These are phyloP conservation scores for Drosophila athabasca DNA, from an alignment of 1,140 invertebrate genomes.

Conservation along the genomic window DNA sequence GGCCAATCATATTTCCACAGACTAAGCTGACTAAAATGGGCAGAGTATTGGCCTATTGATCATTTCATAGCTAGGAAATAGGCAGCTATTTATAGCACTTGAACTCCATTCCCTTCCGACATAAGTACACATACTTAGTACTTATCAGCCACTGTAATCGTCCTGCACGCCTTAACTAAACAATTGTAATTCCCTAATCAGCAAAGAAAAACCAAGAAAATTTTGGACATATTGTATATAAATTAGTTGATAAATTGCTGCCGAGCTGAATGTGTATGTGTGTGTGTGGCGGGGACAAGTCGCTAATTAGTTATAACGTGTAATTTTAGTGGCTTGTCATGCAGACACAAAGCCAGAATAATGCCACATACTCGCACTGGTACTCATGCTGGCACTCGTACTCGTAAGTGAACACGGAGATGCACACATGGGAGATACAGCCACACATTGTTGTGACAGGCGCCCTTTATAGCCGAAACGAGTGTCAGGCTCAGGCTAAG, in stretches of 20 bases:
- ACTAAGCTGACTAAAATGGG: too few species aligned
- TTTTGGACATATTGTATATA: slow-evolving; percentile 51
- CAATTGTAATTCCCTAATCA: slow-evolving; percentile 1
- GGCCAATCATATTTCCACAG: too few species aligned
- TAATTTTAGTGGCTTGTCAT: slow-evolving; percentile 71
- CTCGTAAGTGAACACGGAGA: slow-evolving; percentile 16
- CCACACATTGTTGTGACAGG: slow-evolving; percentile 53
- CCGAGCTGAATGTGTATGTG: neutral
- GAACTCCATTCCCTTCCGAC: neutral
- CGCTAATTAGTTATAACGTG: slow-evolving; percentile 73
- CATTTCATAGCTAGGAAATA: too few species aligned
- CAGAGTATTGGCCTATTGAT: too few species aligned
- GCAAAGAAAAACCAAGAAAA: slow-evolving; percentile 26
- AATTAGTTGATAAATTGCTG: slow-evolving; percentile 51
- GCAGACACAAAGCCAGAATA: slow-evolving; percentile 45
- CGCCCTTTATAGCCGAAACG: slow-evolving; percentile 25
- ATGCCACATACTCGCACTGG: slow-evolving; percentile 30
- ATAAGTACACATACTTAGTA: too few species aligned
- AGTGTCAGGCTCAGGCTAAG: slow-evolving; percentile 52
- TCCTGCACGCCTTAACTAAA: neutral
- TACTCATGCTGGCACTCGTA: too few species aligned
- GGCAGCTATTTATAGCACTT: too few species aligned
- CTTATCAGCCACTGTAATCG: neutral
- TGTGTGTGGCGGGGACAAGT: slow-evolving; percentile 30
- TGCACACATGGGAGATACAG: slow-evolving; percentile 29